Evolutionary conservation across 2,888 invertebrate genomes (phyloP), one percentile per base, ranked within the genome.

Genomic region (Epinotia demarniana): DNA sequence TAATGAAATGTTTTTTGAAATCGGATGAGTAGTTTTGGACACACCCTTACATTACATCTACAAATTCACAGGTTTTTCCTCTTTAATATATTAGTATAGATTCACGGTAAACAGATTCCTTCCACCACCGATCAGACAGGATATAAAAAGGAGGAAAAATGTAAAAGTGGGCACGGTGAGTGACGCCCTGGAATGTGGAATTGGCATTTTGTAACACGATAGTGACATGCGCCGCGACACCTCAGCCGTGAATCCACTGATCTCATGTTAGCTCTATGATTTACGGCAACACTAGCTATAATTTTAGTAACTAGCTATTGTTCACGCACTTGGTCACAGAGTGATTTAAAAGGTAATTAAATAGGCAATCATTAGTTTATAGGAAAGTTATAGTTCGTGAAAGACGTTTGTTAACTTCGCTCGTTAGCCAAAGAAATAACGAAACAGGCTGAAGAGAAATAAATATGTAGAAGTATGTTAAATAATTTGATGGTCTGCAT

Each of bases 111-210:
- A n/a, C 5, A 53, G 53, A 53, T 8, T 16, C 53, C 19, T 19
- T 12, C 19, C 19, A 57, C 27, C 12, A 19, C 0, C 12, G 23
- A 23, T 46, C 0, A 58, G 58, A 58, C 68, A 68, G 43, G 58
- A 68, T 39, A 60, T 55, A 23, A 55, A 70, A 46, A 55, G 53
- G 60, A 70, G 53, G 70, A 69, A 53, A 69, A 70, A 55, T 61
- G 66, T 68, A 68, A 72, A 68, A 70, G 57, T 77, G 18, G 68
- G 57, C 66, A 77, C 79, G 83, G 82, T 77, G 82, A 80, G 58
- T 80, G 84, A 80, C 80, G 85, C 80, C 62, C 62, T 3, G 86
- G 86, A 82, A 86, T 87, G 84, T 80, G 79, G 75, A 75, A 78
- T 77, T 72, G 72, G 53, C 60, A 27, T 58, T 60, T 72, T 46